These are phyloP conservation scores for Willowsia nigromaculata DNA, from an alignment of 2,888 invertebrate species.

Conservation along the genomic window DNA sequence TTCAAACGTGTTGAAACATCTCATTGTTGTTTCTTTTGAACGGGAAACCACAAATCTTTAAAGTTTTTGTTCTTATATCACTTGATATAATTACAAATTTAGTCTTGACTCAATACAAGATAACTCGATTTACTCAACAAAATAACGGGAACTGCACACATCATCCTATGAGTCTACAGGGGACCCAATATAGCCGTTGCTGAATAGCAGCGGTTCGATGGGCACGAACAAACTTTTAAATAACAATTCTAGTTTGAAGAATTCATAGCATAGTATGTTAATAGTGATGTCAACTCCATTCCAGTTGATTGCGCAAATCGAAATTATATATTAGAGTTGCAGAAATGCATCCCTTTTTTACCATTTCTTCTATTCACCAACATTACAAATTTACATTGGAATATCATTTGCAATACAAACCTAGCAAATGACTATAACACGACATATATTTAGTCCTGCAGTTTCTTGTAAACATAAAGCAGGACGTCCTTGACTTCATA, in stretches of 20 bases:
- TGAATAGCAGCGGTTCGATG: too few species aligned
- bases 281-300: too few species aligned
- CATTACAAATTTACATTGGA: too few species aligned
- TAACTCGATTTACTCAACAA: not conserved
- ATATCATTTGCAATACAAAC: too few species aligned
- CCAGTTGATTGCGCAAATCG: not conserved
- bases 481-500: constrained; percentile 28
- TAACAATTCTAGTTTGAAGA: too few species aligned
- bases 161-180: not conserved
- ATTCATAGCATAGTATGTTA: too few species aligned
- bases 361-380: too few species aligned
- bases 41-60: constrained; percentile 37
- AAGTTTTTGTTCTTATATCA: not conserved
- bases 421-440: too few species aligned
- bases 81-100: not conserved
- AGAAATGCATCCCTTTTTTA: too few species aligned
- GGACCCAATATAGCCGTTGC: not conserved
- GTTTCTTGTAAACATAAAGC: not conserved
- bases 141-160: constrained; percentile 20
- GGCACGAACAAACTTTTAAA: too few species aligned
- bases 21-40: not conserved
- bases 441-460: too few species aligned
- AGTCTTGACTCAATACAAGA: not conserved
- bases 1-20: not conserved
- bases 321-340: too few species aligned